Evolutionary conservation across 2,797 vertebrate species (phyloP).

Genomic region (Cygnus olor): DNA sequence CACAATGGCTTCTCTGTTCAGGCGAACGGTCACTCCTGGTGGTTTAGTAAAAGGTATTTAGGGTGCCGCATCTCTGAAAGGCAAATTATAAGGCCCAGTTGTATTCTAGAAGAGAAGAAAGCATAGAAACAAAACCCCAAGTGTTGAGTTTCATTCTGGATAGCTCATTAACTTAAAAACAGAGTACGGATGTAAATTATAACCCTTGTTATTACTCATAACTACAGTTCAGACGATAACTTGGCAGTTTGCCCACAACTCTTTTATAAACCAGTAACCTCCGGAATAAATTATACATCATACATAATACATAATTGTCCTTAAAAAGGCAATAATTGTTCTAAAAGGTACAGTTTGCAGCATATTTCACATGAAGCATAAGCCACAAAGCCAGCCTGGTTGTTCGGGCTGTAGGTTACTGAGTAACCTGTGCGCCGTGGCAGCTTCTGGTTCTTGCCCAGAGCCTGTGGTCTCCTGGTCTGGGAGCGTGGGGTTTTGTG

Average conservation of each 20-base stretch:
- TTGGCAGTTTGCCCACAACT: slow-evolving; percentile 71
- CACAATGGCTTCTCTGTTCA: background rate
- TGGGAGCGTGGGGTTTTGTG: background rate
- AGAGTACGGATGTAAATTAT: slow-evolving; percentile 79
- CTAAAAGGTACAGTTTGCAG: slow-evolving; percentile 49
- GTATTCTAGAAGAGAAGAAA: slow-evolving; percentile 42
- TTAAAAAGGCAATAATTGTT: slow-evolving; percentile 73
- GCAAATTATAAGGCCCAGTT: slow-evolving; percentile 51
- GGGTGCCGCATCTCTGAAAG: background rate
- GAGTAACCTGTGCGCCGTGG: background rate
- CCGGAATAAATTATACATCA: slow-evolving; percentile 71
- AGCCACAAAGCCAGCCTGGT: background rate
- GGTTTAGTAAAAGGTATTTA: background rate
- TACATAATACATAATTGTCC: slow-evolving; percentile 75
- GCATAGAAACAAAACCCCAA: slow-evolving; percentile 64
- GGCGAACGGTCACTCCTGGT: background rate
- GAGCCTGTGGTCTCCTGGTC: background rate
- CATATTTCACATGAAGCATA: background rate
- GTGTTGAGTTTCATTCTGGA: slow-evolving; percentile 61
- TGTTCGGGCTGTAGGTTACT: background rate
- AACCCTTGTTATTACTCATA: slow-evolving; percentile 79
- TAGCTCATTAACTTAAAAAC: slow-evolving; percentile 81
- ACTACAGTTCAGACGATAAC: slow-evolving; percentile 72
- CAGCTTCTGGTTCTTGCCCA: background rate
- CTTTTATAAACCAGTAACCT: slow-evolving; percentile 74